Percentiles rank a stretch among this genome's conserved stretches.
Conservation (phyloP, 1,140 invertebrate genomes). For the Penaeus indicus region DNA sequence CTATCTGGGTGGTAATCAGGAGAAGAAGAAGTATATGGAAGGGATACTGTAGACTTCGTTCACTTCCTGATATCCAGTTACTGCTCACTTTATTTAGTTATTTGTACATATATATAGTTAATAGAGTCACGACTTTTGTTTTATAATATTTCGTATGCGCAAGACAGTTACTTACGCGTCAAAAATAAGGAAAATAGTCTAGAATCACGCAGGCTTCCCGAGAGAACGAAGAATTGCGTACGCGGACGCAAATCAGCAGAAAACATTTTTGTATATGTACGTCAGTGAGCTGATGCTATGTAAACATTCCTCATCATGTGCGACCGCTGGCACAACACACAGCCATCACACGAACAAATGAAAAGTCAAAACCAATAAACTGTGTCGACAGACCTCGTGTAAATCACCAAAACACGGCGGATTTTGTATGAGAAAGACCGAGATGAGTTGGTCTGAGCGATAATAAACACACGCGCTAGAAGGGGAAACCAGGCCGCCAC, state of each 20-base stretch:
- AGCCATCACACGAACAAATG: conserved; percentile 65
- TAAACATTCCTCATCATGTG: conserved; percentile 64
- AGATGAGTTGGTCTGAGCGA: conserved; percentile 22
- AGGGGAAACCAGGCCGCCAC: not conserved
- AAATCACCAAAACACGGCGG: conserved; percentile 56
- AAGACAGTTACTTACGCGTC: too few species aligned
- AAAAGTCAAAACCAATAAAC: conserved; percentile 65
- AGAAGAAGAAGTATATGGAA: conserved; percentile 48
- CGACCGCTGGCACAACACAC: conserved; percentile 63
- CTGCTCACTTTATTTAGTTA: not conserved
- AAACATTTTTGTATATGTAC: conserved; percentile 57
- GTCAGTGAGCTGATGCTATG: conserved; percentile 62
- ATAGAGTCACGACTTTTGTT: too few species aligned
- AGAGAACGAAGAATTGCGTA: not conserved
- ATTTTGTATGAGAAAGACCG: conserved; percentile 28
- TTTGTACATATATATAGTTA: too few species aligned
- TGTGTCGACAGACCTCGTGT: conserved; percentile 62
- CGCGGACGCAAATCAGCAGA: conserved; percentile 31
- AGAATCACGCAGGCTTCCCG: not conserved
- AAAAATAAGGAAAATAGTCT: too few species aligned
- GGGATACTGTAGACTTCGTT: conserved; percentile 51
- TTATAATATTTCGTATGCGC: too few species aligned
- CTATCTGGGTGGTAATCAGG: conserved; percentile 56
- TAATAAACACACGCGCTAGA: not conserved
- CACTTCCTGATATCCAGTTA: conserved; percentile 6